A percentile compares a stretch with the other conserved stretches of the same genome.
phyloP scores from a whole-genome alignment of 2,888 invertebrate species.

The Nomada fabriciana region DNA sequence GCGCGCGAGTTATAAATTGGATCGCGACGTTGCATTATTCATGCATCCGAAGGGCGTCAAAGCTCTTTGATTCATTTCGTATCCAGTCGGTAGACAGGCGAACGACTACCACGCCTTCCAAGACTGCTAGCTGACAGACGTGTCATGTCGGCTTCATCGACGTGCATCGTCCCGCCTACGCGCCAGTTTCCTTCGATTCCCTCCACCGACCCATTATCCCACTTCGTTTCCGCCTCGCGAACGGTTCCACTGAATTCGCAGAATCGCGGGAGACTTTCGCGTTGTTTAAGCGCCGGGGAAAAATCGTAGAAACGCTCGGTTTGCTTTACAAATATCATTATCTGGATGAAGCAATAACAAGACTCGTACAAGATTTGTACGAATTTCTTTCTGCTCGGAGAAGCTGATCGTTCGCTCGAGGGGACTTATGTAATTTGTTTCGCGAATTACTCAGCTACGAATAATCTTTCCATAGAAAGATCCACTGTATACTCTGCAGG shows the following conservation, averaged over 20 bases:
- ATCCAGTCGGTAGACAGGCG: conserved; percentile 70
- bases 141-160: conserved; percentile 50
- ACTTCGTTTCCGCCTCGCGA: neutral
- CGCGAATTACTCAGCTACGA: neutral
- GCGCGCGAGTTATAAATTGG: conserved; percentile 77
- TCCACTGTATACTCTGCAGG: too few species aligned
- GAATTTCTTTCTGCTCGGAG: neutral
- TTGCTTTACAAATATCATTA: conserved; percentile 14
- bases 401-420: too few species aligned
- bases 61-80: conserved; percentile 78
- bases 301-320: conserved; percentile 9
- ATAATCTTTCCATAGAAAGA: neutral
- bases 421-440: neutral
- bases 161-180: conserved; percentile 17
- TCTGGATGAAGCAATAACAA: too few species aligned
- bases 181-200: neutral
- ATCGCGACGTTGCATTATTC: conserved; percentile 77
- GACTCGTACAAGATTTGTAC: neutral
- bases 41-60: conserved; percentile 76
- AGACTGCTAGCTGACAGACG: conserved; percentile 63
- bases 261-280: neutral
- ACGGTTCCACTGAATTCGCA: neutral
- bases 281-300: conserved; percentile 12
- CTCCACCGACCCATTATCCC: neutral
- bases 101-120: conserved; percentile 57